Evolutionary conservation across 2,113 vertebrate genomes (phyloP), one percentile per base, ranked within the genome.

Genomic region (Platycercus adscitus): DNA sequence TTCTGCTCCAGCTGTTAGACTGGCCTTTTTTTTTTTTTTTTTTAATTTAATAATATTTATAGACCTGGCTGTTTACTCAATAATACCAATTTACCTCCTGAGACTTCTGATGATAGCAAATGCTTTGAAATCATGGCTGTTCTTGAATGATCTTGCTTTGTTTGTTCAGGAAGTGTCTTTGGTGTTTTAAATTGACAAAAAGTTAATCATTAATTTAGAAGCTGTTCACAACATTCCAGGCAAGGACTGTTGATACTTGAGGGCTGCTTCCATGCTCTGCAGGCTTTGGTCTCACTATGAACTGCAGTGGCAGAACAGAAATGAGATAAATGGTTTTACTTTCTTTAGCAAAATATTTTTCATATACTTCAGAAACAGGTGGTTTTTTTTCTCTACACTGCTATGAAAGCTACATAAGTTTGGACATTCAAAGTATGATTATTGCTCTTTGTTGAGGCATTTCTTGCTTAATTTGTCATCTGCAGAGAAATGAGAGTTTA

Each of bases 161-260:
- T 33, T 83, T 84, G 66, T 63, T 82, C 39, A 9, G 55, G 33
- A 85, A 55, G 43, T 35, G 10, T 13, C 37, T 73, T 80, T 65
- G 41, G 28, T 65, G n/a, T 39, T 86, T 88, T 88, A 56, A 63
- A 63, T 39, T 73, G n/a, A 33, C 37, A 75, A 68, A 46, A 79
- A 35, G 25, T 80, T 86, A 76, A 77, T 91, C 10, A 39, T 86
- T 88, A 88, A 88, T n/a, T 17, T 19, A 35, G n/a, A 86, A 93
- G 24, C 20, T 55, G 4, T 83, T 89, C 11, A 39, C n/a, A 83
- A 7, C 6, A 7, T 65, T 18, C 85, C 83, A 44, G 37, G 88
- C 60, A 70, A 81, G 72, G 41, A 17, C 75, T 80, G 13, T 31
- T 26, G 8, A 50, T 17, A 21, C 19, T 43, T 2, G 1, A 63